Percentiles rank a stretch among this genome's conserved stretches.
Conservation (phyloP, 2,113 vertebrate genomes). For the Amazona guildingii region DNA sequence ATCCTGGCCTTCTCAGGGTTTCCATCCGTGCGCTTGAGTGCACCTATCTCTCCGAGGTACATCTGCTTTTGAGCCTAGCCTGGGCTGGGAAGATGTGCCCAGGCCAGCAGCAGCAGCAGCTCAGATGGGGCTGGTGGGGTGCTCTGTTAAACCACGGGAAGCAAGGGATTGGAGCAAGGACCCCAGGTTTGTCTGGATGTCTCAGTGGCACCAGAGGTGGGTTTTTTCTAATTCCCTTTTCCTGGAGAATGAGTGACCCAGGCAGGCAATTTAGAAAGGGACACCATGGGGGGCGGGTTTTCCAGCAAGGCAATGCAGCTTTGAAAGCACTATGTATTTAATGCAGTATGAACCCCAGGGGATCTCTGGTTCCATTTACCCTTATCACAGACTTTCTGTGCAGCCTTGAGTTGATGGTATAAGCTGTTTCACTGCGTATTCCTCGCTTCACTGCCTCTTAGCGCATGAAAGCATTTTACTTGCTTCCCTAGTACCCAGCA, state of each 20-base stretch:
- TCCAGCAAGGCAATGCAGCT: background rate
- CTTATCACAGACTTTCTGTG: background rate
- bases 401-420: accelerated
- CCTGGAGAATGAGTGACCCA: background rate
- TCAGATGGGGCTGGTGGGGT: background rate
- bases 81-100: background rate
- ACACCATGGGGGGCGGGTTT: background rate
- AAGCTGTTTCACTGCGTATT: background rate
- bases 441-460: background rate
- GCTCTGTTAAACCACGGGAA: background rate
- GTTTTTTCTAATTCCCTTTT: background rate
- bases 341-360: background rate
- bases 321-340: background rate
- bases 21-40: background rate
- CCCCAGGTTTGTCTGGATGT: background rate
- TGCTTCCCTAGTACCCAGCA: background rate
- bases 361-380: background rate
- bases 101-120: background rate
- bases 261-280: background rate
- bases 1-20: background rate
- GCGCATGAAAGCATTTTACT: background rate
- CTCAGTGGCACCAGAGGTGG: background rate
- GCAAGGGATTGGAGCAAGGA: background rate
- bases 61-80: background rate
- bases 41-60: accelerated